Percentiles rank a stretch among this genome's conserved stretches.
phyloP scores from a whole-genome alignment of 23 tunicate species.

The Diplosoma virens region DNA sequence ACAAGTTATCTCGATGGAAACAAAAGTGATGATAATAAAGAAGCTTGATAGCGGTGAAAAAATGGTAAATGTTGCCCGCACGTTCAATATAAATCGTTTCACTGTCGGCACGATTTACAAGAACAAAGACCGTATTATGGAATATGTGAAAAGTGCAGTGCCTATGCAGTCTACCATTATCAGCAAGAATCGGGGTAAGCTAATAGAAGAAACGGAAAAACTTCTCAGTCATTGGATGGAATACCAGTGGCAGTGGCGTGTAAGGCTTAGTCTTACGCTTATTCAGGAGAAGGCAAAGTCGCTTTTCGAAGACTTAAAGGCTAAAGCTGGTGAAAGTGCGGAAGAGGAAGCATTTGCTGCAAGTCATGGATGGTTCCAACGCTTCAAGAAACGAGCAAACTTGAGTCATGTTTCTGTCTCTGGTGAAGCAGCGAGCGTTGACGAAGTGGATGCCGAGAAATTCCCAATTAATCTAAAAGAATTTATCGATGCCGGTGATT shows the following conservation, averaged over 20 bases:
- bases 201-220: conserved; percentile 30
- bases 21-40: conserved; percentile 34
- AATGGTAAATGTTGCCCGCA: conserved; percentile 34
- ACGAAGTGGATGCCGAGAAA: conserved; percentile 29
- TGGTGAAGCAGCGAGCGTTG: conserved; percentile 30
- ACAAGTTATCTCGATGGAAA: conserved; percentile 43
- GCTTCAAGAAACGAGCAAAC: too few relatives aligned
- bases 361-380: too few relatives aligned
- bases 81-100: conserved; percentile 21
- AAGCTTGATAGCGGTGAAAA: conserved; percentile 43
- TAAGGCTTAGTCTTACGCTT: conserved; percentile 14
- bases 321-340: too few relatives aligned
- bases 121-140: conserved; percentile 36
- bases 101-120: conserved; percentile 35
- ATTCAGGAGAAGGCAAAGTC: conserved; percentile 31
- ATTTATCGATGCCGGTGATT: conserved; percentile 19
- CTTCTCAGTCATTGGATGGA: conserved; percentile 30
- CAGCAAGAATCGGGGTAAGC: conserved; percentile 20
- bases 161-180: conserved; percentile 33
- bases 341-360: too few relatives aligned
- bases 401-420: too few relatives aligned
- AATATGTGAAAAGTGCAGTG: conserved; percentile 34
- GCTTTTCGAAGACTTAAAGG: too few relatives aligned
- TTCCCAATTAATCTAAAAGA: conserved; percentile 7
- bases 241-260: conserved; percentile 21